Percentiles rank a stretch among this genome's conserved stretches.
Conservation (phyloP, 1,140 invertebrate species). For the Vollenhovia emeryi region DNA sequence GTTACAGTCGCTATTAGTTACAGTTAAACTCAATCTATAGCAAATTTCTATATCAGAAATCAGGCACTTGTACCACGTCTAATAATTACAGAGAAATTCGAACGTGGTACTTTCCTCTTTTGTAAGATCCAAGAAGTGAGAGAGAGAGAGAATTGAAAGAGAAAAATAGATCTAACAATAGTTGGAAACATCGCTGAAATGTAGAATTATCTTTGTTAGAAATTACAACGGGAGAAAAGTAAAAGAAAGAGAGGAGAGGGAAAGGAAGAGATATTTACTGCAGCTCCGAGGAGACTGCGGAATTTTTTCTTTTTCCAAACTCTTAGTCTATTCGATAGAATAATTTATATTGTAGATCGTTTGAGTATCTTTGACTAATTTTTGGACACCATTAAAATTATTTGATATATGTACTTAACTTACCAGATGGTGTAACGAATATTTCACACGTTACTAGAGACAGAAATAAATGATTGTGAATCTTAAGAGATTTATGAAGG, state of each 20-base stretch:
- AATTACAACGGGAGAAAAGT: conserved; percentile 2
- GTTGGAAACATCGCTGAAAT: conserved; percentile 23
- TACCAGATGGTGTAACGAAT: neutral
- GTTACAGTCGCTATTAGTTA: neutral
- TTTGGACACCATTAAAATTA: conserved; percentile 2
- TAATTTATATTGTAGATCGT: conserved; percentile 7
- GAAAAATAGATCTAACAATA: conserved; percentile 20
- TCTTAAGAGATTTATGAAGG: neutral
- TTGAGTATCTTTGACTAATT: conserved; percentile 7
- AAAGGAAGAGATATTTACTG: conserved; percentile 6
- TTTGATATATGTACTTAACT: conserved; percentile 5
- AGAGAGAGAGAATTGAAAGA: conserved; percentile 2
- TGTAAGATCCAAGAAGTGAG: neutral
- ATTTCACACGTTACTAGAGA: neutral
- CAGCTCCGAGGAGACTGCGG: neutral
- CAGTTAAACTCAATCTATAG: neutral
- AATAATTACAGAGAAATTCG: conserved; percentile 17
- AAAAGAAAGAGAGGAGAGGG: neutral
- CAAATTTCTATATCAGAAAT: conserved; percentile 20
- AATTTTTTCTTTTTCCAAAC: conserved; percentile 14
- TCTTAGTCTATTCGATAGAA: neutral
- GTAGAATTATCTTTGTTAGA: conserved; percentile 30
- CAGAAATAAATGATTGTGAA: neutral
- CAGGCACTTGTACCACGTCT: too few species aligned
- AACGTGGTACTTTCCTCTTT: conserved; percentile 4